A percentile compares a stretch with the other conserved stretches of the same genome.
Evolutionary conservation across 2,797 vertebrate genomes (phyloP).

Genomic region (Euphonia xanthogaster): DNA sequence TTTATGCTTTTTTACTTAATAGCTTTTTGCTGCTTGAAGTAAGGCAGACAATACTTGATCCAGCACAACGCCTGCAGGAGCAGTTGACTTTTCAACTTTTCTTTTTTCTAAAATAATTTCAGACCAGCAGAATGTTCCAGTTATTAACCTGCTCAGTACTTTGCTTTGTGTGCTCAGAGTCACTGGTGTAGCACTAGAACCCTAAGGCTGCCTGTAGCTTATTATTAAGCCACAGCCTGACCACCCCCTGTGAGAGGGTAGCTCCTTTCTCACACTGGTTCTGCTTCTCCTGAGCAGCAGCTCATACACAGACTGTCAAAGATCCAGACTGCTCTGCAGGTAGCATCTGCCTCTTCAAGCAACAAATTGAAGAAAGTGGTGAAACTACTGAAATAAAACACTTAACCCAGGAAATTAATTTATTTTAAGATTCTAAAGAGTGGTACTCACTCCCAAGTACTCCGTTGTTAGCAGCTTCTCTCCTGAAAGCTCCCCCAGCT

Average conservation of each 20-base stretch:
- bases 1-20: not conserved
- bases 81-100: slow-evolving; percentile 1
- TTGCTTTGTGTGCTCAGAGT: not conserved
- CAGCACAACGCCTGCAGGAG: not conserved
- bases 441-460: slow-evolving; percentile 88
- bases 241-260: not conserved
- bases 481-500: slow-evolving; percentile 87
- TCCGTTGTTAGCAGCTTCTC: slow-evolving; percentile 93
- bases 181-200: not conserved
- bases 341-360: not conserved
- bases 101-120: not conserved
- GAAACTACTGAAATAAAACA: not conserved
- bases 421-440: not conserved
- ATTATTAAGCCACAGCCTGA: not conserved
- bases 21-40: not conserved
- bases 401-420: not conserved
- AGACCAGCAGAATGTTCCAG: not conserved
- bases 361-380: not conserved
- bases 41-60: not conserved
- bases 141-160: not conserved
- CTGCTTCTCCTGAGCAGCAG: not conserved
- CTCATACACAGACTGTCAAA: not conserved
- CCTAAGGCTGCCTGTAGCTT: slow-evolving; percentile 8
- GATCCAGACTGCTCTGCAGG: not conserved
- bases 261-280: not conserved